Evolutionary conservation across 2,888 invertebrate species (phyloP), one percentile per base, ranked within the genome.

Genomic region (Synergus gifuensis): DNA sequence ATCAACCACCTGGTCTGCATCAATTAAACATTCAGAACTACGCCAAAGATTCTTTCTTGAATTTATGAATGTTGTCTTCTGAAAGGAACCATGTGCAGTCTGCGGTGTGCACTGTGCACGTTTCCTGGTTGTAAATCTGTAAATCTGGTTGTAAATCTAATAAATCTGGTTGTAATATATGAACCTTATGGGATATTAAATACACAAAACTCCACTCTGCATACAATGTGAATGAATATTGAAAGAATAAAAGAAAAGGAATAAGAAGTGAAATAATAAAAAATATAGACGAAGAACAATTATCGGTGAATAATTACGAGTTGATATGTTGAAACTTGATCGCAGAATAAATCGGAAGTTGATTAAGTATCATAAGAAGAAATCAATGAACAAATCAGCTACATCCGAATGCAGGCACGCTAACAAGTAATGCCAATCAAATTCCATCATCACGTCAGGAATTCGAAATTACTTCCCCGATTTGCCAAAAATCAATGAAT

Each of bases 121-220:
- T 81, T 87, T 87, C 87, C 86, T 85, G 87, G 86, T 87, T 86
- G 83, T 86, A 86, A 87, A n/a, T n/a, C n/a, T n/a, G n/a, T n/a
- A n/a, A n/a, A n/a, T n/a, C n/a, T n/a, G n/a, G n/a, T n/a, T n/a
- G n/a, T n/a, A n/a, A n/a, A n/a, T n/a, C n/a, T n/a, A n/a, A 84
- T 82, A 84, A 82, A 86, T 1, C 22, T 22, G 28, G 28, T 3
- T 3, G 28, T 28, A 86, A 87, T 86, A 86, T 85, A 87, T 87
- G 84, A 83, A 86, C 82, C 86, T 86, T 85, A 84, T 82, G 86
- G 84, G 85, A 85, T 76, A 81, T 86, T 83, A 84, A 86, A 79
- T 79, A 69, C 77, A 77, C 79, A 83, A 82, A 76, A 69, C 69
- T 78, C 60, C 69, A 76, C 76, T 40, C 36, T 49, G 28, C 11